Conservation (phyloP, 2,113 vertebrate species). For the Bambusicola thoracicus region DNA sequence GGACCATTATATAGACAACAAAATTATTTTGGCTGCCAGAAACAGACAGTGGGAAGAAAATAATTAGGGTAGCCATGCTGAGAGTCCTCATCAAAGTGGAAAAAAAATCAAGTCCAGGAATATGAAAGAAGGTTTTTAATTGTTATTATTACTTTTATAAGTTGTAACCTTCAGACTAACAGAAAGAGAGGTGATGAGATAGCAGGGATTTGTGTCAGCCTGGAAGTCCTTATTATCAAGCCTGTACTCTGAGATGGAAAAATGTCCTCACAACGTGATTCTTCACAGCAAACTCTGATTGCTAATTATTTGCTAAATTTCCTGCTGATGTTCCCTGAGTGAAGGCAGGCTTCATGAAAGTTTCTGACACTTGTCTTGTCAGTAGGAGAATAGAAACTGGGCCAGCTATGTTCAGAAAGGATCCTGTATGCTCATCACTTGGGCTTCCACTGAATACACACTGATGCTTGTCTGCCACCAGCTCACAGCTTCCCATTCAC, state of each 20-base stretch:
- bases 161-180: neutral
- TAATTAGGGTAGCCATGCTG: slow-evolving; percentile 46
- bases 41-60: slow-evolving; percentile 54
- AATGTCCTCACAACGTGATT: neutral
- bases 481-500: neutral
- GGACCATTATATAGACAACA: slow-evolving; percentile 20
- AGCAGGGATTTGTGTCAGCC: neutral
- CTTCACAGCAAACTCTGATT: slow-evolving; percentile 56
- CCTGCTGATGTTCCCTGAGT: slow-evolving; percentile 49
- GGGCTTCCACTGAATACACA: neutral
- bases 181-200: neutral
- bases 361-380: slow-evolving; percentile 24
- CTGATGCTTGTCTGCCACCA: neutral
- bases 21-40: slow-evolving; percentile 24
- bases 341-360: slow-evolving; percentile 54
- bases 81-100: slow-evolving; percentile 38
- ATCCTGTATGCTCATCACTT: slow-evolving; percentile 3
- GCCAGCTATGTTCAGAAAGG: slow-evolving; percentile 25
- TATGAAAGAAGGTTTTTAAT: neutral
- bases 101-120: neutral
- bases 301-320: slow-evolving; percentile 63
- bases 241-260: neutral
- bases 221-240: slow-evolving; percentile 27
- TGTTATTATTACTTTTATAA: neutral
- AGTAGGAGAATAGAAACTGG: slow-evolving; percentile 43